Conservation (phyloP, 2,888 invertebrate species). For the Acanthococcus lagerstroemiae region DNA sequence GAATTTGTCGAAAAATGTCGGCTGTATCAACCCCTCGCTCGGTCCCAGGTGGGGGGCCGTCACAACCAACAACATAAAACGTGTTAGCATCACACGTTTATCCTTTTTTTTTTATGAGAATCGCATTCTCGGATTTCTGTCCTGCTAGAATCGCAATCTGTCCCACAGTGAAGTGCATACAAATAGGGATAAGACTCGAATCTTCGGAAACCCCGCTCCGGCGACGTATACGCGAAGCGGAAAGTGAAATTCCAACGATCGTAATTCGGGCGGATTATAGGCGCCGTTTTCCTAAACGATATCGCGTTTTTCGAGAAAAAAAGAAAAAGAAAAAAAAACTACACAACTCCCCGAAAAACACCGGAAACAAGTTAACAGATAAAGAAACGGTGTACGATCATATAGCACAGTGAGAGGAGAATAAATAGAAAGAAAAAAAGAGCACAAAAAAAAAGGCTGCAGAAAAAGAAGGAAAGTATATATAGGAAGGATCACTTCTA, state of each 20-base stretch:
- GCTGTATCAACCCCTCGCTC: too few relatives aligned
- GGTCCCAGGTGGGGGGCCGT: too few relatives aligned
- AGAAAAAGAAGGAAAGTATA: not conserved
- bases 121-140: too few relatives aligned
- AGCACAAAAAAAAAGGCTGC: not conserved
- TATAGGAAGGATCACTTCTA: not conserved
- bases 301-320: not conserved
- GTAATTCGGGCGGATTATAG: slow-evolving; percentile 23
- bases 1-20: too few relatives aligned
- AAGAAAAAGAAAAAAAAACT: not conserved
- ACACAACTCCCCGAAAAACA: not conserved
- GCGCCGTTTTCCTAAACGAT: slow-evolving; percentile 18
- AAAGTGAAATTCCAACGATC: slow-evolving; percentile 14
- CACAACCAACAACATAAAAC: too few relatives aligned
- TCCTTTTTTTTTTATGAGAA: too few relatives aligned
- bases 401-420: not conserved
- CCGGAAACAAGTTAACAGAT: not conserved
- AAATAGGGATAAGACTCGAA: too few relatives aligned
- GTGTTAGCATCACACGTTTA: too few relatives aligned
- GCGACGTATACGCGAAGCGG: slow-evolving; percentile 14
- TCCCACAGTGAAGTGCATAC: too few relatives aligned
- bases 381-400: too few relatives aligned
- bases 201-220: too few relatives aligned
- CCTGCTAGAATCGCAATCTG: too few relatives aligned
- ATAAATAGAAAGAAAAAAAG: not conserved